These are phyloP conservation scores for Sepiola atlantica DNA, from an alignment of 2,888 invertebrate genomes.

Conservation along the genomic window DNA sequence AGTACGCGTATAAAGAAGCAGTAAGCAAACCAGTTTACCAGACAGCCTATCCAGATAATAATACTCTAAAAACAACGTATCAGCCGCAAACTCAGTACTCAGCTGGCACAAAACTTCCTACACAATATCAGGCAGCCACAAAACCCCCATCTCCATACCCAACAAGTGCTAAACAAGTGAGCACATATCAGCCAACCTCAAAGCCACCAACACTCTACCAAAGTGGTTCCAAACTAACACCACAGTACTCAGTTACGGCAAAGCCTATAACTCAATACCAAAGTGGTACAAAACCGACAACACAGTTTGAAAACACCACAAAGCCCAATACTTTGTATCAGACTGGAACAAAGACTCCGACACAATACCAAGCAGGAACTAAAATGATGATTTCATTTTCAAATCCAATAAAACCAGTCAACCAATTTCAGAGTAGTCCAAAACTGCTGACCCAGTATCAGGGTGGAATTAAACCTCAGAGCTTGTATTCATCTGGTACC, in stretches of 20 bases:
- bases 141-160: conserved; percentile 35
- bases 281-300: neutral
- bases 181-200: neutral
- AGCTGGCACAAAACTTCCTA: neutral
- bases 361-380: neutral
- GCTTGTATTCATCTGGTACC: neutral
- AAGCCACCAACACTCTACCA: conserved; percentile 37
- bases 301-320: neutral
- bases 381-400: neutral
- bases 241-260: neutral
- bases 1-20: conserved; percentile 33
- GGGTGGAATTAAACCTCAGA: neutral
- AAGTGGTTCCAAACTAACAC: neutral
- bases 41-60: neutral
- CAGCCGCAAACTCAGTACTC: conserved; percentile 34
- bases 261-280: neutral
- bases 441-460: neutral
- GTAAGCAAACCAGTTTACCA: conserved; percentile 24
- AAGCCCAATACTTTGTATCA: neutral
- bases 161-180: conserved; percentile 22
- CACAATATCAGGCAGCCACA: conserved; percentile 35
- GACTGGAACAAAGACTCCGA: neutral
- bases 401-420: neutral
- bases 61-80: neutral
- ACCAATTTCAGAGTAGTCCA: neutral